phyloP scores from a whole-genome alignment of 2,113 vertebrate genomes.

The Pavo muticus region DNA sequence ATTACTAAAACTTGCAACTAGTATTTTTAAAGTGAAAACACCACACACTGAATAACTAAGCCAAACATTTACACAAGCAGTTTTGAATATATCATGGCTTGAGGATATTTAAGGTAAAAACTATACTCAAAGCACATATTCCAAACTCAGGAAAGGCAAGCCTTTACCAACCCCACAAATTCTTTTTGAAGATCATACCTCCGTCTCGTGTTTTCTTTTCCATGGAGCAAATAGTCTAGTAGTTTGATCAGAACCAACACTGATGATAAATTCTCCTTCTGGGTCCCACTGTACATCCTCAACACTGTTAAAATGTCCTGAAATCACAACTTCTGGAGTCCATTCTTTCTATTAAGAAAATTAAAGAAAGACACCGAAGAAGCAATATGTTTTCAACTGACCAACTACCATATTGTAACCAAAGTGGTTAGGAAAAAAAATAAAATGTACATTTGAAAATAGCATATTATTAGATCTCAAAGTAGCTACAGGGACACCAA shows the following conservation, averaged over 20 bases:
- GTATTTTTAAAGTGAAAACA: background rate
- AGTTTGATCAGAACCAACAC: constrained; percentile 94
- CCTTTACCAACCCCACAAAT: background rate
- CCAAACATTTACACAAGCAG: background rate
- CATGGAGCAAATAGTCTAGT: constrained; percentile 93
- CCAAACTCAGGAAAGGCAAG: background rate
- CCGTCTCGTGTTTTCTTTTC: constrained; percentile 79
- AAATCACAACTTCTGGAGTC: constrained; percentile 90
- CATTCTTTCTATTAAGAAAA: constrained; percentile 82
- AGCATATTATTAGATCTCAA: background rate
- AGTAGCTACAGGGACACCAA: background rate
- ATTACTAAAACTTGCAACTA: background rate
- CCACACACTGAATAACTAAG: background rate
- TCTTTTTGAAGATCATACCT: constrained; percentile 75
- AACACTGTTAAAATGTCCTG: constrained; percentile 92
- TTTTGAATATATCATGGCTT: background rate
- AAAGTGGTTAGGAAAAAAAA: background rate
- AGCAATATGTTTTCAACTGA: background rate
- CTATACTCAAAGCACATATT: background rate
- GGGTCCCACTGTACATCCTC: constrained; percentile 95
- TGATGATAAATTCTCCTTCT: constrained; percentile 93
- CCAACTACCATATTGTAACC: background rate
- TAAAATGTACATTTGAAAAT: background rate
- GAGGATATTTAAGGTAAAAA: background rate
- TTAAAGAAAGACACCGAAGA: background rate